Evolutionary conservation across 53 echinoderm and acorn worm species (phyloP).

Genomic region (Holothuria scabra): DNA sequence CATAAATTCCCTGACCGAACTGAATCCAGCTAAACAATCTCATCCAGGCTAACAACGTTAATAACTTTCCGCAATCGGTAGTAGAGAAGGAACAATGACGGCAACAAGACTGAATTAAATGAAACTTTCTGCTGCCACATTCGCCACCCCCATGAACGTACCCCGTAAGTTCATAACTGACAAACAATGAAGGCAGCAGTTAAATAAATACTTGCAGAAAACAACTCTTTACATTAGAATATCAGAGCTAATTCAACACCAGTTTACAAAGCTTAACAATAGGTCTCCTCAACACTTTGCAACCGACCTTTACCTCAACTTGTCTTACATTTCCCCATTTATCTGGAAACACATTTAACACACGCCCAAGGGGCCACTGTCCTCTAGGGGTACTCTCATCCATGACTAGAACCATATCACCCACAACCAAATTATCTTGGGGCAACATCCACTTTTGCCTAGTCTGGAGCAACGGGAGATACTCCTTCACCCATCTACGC

Average conservation of each 20-base stretch:
- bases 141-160: too few relatives aligned
- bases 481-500: constrained; percentile 71
- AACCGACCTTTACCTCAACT: not conserved
- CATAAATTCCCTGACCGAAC: too few relatives aligned
- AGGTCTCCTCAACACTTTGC: not conserved
- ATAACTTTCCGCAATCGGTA: too few relatives aligned
- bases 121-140: too few relatives aligned
- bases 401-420: constrained; percentile 56
- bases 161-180: too few relatives aligned
- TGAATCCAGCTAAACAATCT: too few relatives aligned
- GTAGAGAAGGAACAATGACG: too few relatives aligned
- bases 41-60: too few relatives aligned
- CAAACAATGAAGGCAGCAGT: too few relatives aligned
- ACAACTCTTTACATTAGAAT: too few relatives aligned
- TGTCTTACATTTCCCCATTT: not conserved
- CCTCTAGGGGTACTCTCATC: constrained; percentile 40
- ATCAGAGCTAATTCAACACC: not conserved
- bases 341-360: not conserved
- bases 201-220: too few relatives aligned
- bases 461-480: constrained; percentile 63
- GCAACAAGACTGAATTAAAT: too few relatives aligned
- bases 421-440: constrained; percentile 36
- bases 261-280: not conserved
- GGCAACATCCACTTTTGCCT: constrained; percentile 59
- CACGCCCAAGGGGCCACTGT: constrained; percentile 53